A percentile compares a stretch with the other conserved stretches of the same genome.
Evolutionary conservation across 2,113 vertebrate genomes (phyloP).

Genomic region (Larimichthys crocea): DNA sequence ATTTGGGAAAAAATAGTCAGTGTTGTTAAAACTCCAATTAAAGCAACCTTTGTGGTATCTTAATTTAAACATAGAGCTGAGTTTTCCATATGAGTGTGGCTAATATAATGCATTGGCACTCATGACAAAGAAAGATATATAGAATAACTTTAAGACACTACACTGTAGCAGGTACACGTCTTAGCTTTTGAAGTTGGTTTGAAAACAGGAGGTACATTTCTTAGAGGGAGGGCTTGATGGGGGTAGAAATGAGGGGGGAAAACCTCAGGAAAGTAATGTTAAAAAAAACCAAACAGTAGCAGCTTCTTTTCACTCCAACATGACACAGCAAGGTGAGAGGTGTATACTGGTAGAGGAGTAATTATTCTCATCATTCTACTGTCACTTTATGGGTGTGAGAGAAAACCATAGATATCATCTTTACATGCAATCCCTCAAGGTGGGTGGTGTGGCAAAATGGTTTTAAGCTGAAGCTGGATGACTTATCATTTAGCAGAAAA

Average conservation of each 20-base stretch:
- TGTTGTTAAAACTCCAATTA: slow-evolving; percentile 59
- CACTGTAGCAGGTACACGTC: slow-evolving; percentile 8
- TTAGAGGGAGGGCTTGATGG: background rate
- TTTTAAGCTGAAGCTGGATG: slow-evolving; percentile 62
- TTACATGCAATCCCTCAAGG: slow-evolving; percentile 50
- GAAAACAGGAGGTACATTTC: background rate
- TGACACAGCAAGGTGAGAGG: slow-evolving; percentile 26
- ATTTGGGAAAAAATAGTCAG: slow-evolving; percentile 60
- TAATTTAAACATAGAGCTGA: slow-evolving; percentile 27
- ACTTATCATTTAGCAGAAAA: slow-evolving; percentile 66
- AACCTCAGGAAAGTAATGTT: background rate
- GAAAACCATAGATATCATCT: slow-evolving; percentile 64
- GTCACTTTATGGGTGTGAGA: slow-evolving; percentile 60
- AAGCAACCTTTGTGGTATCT: slow-evolving; percentile 54
- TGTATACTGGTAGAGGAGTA: slow-evolving; percentile 1
- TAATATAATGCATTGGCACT: slow-evolving; percentile 4
- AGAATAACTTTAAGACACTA: slow-evolving; percentile 3
- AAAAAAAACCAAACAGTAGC: slow-evolving; percentile 32
- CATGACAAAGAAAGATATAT: slow-evolving; percentile 5
- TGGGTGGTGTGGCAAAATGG: slow-evolving; percentile 70
- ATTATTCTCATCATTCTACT: slow-evolving; percentile 56
- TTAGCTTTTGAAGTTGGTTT: slow-evolving; percentile 10
- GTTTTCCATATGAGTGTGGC: slow-evolving; percentile 47
- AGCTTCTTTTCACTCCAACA: slow-evolving; percentile 33
- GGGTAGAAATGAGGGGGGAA: background rate